Evolutionary conservation across 2,888 invertebrate genomes (phyloP), one percentile per base, ranked within the genome.

Genomic region (Orthosia incerta): DNA sequence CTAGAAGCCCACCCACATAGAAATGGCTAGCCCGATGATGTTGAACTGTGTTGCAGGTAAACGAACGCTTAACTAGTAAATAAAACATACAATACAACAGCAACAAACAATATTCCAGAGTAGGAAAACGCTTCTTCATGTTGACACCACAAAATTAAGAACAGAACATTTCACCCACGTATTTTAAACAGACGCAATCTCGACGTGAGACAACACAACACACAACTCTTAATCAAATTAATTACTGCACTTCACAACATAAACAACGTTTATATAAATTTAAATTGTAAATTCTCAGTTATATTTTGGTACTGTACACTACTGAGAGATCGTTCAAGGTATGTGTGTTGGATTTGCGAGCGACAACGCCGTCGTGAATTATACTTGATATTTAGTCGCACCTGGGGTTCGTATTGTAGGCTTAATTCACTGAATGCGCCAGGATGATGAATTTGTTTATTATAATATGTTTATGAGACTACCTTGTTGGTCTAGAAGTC

Each of bases 221-320:
- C 26, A 46, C 59, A n/a, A 20, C 26, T 48, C 50, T 80, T 50
- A 50, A 63, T 80, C 59, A 84, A 84, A 80, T 59, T 63, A 84
- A 84, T 80, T 55, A 65, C 75, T 56, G 31, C 31, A 69, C 56
- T 69, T 69, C 69, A 80, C 31, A 80, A 80, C 80, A 16, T n/a
- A 56, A 66, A 51, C 16, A 84, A 51, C 20, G 61, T 80, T 79
- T 65, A 57, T 60, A 31, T 2, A 51, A 81, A 80, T 74, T 80
- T 69, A 64, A 71, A 82, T 67, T 61, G 56, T 68, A 55, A 64
- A 67, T 65, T 79, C 83, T 11, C 46, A 13, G 45, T 68, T 65
- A 70, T 26, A 68, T 51, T 55, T 60, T 53, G 16, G 26, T 18
- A 23, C 31, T 72, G 20, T 39, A 9, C 9, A 50, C 26, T 57